A percentile compares a stretch with the other conserved stretches of the same genome.
Conservation (phyloP, 2,888 invertebrate genomes). For the Arenicola marina region DNA sequence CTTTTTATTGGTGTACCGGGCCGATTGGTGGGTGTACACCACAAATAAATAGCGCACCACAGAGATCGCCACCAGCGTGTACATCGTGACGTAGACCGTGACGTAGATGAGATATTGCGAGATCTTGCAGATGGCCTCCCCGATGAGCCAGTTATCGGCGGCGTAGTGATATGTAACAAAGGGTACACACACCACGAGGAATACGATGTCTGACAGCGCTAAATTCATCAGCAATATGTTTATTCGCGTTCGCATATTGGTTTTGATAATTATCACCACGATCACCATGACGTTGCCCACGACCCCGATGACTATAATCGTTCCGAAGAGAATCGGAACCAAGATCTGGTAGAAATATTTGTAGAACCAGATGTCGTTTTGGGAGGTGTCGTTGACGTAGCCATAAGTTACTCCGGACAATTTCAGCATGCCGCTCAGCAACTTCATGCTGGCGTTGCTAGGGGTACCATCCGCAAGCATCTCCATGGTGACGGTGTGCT, state of each 20-base stretch:
- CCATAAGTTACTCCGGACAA: too few relatives aligned
- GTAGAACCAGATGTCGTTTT: slow-evolving; percentile 15
- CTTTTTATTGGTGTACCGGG: slow-evolving; percentile 10
- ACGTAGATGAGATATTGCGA: slow-evolving; percentile 27
- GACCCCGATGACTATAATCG: slow-evolving; percentile 20
- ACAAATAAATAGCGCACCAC: slow-evolving; percentile 24
- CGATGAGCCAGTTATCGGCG: slow-evolving; percentile 31
- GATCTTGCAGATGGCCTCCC: slow-evolving; percentile 30
- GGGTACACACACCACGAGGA: slow-evolving; percentile 30
- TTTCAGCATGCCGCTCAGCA: too few relatives aligned
- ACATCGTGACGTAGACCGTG: slow-evolving; percentile 31
- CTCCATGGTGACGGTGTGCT: too few relatives aligned
- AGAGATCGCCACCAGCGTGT: slow-evolving; percentile 28
- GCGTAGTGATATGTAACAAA: slow-evolving; percentile 30
- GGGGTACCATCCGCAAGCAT: too few relatives aligned
- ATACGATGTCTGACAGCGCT: slow-evolving; percentile 27
- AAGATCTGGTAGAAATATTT: slow-evolving; percentile 17
- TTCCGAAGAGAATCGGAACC: slow-evolving; percentile 26
- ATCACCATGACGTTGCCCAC: slow-evolving; percentile 25
- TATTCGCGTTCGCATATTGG: slow-evolving; percentile 22
- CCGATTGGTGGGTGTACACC: slow-evolving; percentile 13
- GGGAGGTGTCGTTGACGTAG: too few relatives aligned
- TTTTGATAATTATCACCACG: slow-evolving; percentile 19
- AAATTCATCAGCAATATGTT: slow-evolving; percentile 31
- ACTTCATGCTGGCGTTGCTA: too few relatives aligned